Evolutionary conservation across 2,797 vertebrate genomes (phyloP).

Genomic region (Fistularia commersonii): DNA sequence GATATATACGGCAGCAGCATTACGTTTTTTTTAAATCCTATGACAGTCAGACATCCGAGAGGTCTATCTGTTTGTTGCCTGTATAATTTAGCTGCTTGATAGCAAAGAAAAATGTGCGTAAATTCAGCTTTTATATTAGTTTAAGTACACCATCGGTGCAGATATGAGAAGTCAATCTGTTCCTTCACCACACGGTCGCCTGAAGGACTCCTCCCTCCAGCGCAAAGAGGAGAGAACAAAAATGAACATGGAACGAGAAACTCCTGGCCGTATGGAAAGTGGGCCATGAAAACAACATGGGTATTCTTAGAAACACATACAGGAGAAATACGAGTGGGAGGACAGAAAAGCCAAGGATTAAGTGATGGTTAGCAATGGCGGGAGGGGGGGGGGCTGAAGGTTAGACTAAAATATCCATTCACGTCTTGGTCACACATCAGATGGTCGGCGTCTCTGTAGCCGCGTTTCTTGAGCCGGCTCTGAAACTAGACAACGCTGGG

Average conservation of each 20-base stretch:
- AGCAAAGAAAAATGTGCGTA: background rate
- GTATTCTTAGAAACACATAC: conserved; percentile 31
- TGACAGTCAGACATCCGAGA: background rate
- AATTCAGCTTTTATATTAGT: too few species aligned
- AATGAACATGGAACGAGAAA: conserved; percentile 10
- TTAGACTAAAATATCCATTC: background rate
- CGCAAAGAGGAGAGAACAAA: background rate
- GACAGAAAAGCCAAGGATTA: background rate
- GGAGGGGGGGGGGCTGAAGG: background rate
- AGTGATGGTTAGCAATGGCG: conserved; percentile 7
- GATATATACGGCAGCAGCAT: conserved; percentile 1
- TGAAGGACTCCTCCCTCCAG: background rate
- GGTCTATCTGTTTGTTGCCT: background rate
- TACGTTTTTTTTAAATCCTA: conserved; percentile 2
- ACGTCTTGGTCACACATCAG: background rate
- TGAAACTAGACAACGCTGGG: conserved; percentile 44
- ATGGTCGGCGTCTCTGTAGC: background rate
- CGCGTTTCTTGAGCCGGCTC: conserved; percentile 19
- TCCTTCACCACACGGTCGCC: background rate
- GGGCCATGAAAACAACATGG: conserved; percentile 30
- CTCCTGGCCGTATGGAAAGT: conserved; percentile 28
- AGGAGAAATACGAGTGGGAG: background rate
- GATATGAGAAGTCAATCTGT: too few species aligned
- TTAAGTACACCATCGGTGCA: too few species aligned
- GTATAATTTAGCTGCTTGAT: conserved; percentile 1